phyloP scores from a whole-genome alignment of 2,113 vertebrate species.

The Nesospiza acunhae region DNA sequence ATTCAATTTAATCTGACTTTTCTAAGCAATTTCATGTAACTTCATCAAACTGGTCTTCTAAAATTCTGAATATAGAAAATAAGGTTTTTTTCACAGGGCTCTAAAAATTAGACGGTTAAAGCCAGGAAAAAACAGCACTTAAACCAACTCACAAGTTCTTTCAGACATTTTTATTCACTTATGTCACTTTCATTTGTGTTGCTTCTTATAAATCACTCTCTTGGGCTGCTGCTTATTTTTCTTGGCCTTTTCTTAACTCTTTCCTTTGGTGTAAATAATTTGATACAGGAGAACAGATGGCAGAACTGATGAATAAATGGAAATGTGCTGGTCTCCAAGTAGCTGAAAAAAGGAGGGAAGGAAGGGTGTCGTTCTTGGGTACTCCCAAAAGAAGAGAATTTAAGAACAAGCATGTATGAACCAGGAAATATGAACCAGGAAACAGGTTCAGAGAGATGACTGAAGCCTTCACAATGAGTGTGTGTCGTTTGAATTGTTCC shows the following conservation, averaged over 20 bases:
- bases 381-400: constrained; percentile 8
- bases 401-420: background rate
- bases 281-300: background rate
- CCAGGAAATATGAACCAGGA: constrained; percentile 38
- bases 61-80: background rate
- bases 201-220: constrained; percentile 5
- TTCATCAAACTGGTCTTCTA: background rate
- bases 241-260: constrained; percentile 42
- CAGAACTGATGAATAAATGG: constrained; percentile 50
- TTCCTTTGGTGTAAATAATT: constrained; percentile 17
- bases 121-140: background rate
- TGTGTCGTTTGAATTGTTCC: background rate
- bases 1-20: background rate
- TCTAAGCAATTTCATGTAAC: background rate
- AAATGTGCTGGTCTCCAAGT: background rate
- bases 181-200: constrained; percentile 24
- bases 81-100: background rate
- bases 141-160: background rate
- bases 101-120: background rate
- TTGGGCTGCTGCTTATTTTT: constrained; percentile 34
- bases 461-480: background rate
- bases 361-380: constrained; percentile 35
- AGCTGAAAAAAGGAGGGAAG: constrained; percentile 39
- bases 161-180: constrained; percentile 18
- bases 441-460: background rate